phyloP scores from a whole-genome alignment of 2,888 invertebrate species.

The Eristalis tenax region DNA sequence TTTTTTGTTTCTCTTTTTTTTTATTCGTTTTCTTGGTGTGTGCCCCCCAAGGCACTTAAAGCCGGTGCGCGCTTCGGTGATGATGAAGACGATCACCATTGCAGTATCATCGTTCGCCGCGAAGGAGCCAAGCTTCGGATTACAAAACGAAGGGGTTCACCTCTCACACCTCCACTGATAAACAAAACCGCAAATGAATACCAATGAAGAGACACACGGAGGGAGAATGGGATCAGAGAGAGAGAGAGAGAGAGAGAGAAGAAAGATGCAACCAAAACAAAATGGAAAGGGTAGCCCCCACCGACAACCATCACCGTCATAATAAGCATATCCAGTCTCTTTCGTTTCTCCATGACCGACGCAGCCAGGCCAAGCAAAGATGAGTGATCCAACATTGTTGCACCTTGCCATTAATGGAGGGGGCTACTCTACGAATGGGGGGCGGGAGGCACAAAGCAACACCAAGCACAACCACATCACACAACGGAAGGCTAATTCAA shows the following conservation, averaged over 20 bases:
- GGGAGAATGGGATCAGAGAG: neutral
- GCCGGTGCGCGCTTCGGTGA: slow-evolving; percentile 31
- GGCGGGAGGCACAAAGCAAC: slow-evolving; percentile 19
- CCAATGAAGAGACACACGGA: neutral
- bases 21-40: neutral
- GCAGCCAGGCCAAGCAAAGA: slow-evolving; percentile 8
- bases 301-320: slow-evolving; percentile 45
- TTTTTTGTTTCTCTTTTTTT: slow-evolving; percentile 15
- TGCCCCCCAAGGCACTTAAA: slow-evolving; percentile 47
- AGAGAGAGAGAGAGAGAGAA: neutral
- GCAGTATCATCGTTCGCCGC: slow-evolving; percentile 31
- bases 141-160: slow-evolving; percentile 45
- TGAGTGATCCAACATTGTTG: slow-evolving; percentile 72
- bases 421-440: slow-evolving; percentile 45
- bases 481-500: slow-evolving; percentile 58
- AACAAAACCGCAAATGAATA: slow-evolving; percentile 49
- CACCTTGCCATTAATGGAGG: slow-evolving; percentile 64
- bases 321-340: slow-evolving; percentile 19
- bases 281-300: slow-evolving; percentile 26
- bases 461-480: slow-evolving; percentile 16
- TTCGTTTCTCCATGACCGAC: slow-evolving; percentile 23
- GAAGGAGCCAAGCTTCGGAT: slow-evolving; percentile 48
- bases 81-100: slow-evolving; percentile 57
- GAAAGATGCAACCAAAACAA: slow-evolving; percentile 6
- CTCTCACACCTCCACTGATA: slow-evolving; percentile 53